Percentiles rank a stretch among this genome's conserved stretches.
phyloP scores from a whole-genome alignment of 2,113 vertebrate species.

The Xenopus tropicalis region UCB_Xtro_10.0 CM004451.2:70795501-70796000 shows the following conservation, averaged over 20 bases:
- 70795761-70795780: constrained; percentile 11
- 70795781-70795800: constrained; percentile 23
- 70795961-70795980: constrained; percentile 5
- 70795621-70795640: constrained; percentile 17
- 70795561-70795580: constrained; percentile 37
- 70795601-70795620: constrained; percentile 11
- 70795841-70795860: constrained; percentile 24
- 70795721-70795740: constrained; percentile 10
- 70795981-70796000: not conserved
- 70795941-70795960: not conserved
- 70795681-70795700: not conserved
- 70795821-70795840: constrained; percentile 18
- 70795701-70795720: constrained; percentile 13
- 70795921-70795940: not conserved
- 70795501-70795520: constrained; percentile 29
- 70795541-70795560: constrained; percentile 16
- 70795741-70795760: not conserved
- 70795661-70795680: constrained; percentile 12
- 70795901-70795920: constrained; percentile 22
- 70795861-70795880: constrained; percentile 31
- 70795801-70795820: constrained; percentile 29
- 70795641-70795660: constrained; percentile 31
- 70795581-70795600: constrained; percentile 1
- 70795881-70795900: constrained; percentile 11
- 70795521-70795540: constrained; percentile 38